These are phyloP conservation scores for Sarotherodon lohbergeri DNA, from an alignment of 2,113 vertebrate species.

Conservation along the genomic window DNA sequence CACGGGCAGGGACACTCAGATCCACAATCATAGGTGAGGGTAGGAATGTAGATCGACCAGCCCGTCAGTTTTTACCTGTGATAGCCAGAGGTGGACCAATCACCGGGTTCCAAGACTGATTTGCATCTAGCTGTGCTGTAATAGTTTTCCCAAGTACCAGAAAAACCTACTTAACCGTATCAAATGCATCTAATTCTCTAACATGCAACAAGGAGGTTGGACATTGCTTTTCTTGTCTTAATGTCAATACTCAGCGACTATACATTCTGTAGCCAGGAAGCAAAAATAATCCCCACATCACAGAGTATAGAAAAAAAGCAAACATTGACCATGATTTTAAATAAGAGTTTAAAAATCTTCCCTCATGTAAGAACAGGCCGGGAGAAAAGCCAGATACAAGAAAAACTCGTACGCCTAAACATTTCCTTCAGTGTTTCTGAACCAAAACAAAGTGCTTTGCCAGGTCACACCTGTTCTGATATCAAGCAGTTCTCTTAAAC, in stretches of 20 bases:
- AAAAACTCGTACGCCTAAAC: not conserved
- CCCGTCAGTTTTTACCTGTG: not conserved
- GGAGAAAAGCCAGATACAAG: not conserved
- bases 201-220: constrained; percentile 47
- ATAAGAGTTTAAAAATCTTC: not conserved
- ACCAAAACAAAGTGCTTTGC: not conserved
- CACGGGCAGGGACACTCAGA: not conserved
- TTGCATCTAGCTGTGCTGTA: not conserved
- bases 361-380: not conserved
- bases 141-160: not conserved
- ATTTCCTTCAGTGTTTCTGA: constrained; percentile 15
- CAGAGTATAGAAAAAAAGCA: constrained; percentile 46
- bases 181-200: constrained; percentile 13
- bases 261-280: constrained; percentile 69
- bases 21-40: not conserved
- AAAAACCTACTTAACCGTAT: not conserved
- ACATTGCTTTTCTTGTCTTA: constrained; percentile 35
- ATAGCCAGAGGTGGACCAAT: not conserved
- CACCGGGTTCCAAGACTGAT: not conserved
- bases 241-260: constrained; percentile 42
- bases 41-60: not conserved
- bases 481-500: constrained; percentile 46
- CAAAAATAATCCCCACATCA: constrained; percentile 60
- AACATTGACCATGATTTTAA: not conserved
- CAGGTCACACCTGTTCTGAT: not conserved